Conservation (phyloP, 2,797 vertebrate species). For the Pseudotriccus pelzelni region DNA sequence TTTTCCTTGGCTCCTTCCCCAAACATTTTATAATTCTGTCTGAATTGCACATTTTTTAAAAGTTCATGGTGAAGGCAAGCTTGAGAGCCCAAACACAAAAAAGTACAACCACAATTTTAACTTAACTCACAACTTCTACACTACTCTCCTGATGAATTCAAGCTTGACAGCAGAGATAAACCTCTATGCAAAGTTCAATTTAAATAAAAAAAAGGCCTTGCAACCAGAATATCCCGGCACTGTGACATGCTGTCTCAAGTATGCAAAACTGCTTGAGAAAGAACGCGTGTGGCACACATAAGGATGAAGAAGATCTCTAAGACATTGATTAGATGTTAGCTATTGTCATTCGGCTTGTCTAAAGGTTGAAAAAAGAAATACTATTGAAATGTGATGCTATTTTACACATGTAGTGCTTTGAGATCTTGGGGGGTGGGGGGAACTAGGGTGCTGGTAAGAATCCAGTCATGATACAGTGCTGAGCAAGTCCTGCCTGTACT, state of each 20-base stretch:
- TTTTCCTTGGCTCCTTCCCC: not conserved
- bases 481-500: not conserved
- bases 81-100: not conserved
- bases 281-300: not conserved
- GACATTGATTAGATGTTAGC: not conserved
- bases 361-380: not conserved
- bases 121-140: not conserved
- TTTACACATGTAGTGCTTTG: not conserved
- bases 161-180: not conserved
- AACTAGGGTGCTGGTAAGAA: not conserved
- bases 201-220: not conserved
- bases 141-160: not conserved
- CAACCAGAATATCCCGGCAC: not conserved
- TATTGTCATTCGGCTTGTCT: not conserved
- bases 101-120: not conserved
- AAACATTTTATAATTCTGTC: not conserved
- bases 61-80: not conserved
- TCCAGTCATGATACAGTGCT: not conserved
- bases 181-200: not conserved
- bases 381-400: not conserved
- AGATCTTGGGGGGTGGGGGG: not conserved
- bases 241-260: not conserved
- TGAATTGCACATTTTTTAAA: not conserved
- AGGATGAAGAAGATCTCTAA: not conserved
- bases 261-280: not conserved